A percentile compares a stretch with the other conserved stretches of the same genome.
These are phyloP conservation scores for Petrocephalus microphthalmus DNA, from an alignment of 2,113 vertebrate genomes.

Conservation along the genomic window DNA sequence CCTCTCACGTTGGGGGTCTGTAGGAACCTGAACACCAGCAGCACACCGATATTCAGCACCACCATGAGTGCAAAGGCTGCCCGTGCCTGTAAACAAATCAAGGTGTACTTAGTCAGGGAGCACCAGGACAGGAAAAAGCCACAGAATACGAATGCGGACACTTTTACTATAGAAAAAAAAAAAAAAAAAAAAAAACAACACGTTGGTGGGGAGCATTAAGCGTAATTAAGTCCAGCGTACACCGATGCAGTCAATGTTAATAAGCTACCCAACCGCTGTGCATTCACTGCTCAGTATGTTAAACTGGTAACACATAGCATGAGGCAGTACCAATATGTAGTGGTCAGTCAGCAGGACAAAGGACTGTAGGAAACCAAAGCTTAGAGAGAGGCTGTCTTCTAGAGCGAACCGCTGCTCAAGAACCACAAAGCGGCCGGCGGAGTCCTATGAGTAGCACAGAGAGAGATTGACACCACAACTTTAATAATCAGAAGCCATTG, in stretches of 20 bases:
- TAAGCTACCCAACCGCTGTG: neutral
- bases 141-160: neutral
- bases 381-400: constrained; percentile 68
- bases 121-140: neutral
- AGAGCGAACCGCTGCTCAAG: constrained; percentile 74
- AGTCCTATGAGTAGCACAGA: constrained; percentile 65
- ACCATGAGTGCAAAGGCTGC: constrained; percentile 63
- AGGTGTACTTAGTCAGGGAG: neutral
- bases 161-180: neutral
- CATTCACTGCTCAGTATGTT: neutral
- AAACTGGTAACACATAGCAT: neutral
- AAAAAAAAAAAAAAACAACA: too few species aligned
- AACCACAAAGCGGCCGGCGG: constrained; percentile 62
- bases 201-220: neutral
- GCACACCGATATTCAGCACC: constrained; percentile 67
- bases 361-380: constrained; percentile 75
- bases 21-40: constrained; percentile 71
- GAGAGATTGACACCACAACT: neutral
- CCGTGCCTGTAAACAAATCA: constrained; percentile 58
- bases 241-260: neutral
- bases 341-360: constrained; percentile 86
- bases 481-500: neutral
- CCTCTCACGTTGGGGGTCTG: constrained; percentile 66
- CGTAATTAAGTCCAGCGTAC: neutral
- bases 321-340: constrained; percentile 69